Conservation (phyloP, 2,888 invertebrate species). For the Pseudococcus longispinus region DNA sequence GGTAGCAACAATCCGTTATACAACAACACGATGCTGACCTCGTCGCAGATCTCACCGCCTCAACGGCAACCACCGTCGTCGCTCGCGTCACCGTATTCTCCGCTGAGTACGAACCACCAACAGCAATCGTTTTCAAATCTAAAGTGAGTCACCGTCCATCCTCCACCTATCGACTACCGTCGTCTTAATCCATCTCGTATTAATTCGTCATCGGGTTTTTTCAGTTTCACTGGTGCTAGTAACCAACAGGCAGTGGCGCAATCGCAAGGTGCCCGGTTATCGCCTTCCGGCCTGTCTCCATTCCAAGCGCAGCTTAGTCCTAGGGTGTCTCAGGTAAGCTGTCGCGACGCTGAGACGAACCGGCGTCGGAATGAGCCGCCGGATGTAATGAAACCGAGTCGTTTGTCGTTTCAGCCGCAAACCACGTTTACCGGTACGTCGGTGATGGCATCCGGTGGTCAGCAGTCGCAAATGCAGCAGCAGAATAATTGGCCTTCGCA, state of each 20-base stretch:
- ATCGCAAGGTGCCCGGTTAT: conserved; percentile 64
- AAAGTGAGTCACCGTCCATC: conserved; percentile 45
- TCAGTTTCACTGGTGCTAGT: conserved; percentile 44
- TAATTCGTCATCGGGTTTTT: not conserved
- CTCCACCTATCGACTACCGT: not conserved
- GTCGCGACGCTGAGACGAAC: not conserved
- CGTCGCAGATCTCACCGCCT: conserved; percentile 65
- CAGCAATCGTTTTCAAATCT: conserved; percentile 56
- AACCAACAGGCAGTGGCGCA: conserved; percentile 32
- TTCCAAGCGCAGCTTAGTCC: conserved; percentile 67
- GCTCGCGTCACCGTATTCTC: conserved; percentile 59
- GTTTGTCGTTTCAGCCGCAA: conserved; percentile 35
- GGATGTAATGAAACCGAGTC: not conserved
- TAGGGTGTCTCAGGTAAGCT: conserved; percentile 65
- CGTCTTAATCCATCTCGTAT: not conserved
- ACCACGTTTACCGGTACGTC: conserved; percentile 57
- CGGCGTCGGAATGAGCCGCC: not conserved
- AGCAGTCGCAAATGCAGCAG: conserved; percentile 60
- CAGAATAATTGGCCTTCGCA: conserved; percentile 63
- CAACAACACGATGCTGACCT: conserved; percentile 53
- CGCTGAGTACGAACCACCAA: conserved; percentile 51
- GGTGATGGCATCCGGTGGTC: conserved; percentile 51
- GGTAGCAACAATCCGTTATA: conserved; percentile 59
- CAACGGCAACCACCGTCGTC: conserved; percentile 62
- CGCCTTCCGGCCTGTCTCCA: conserved; percentile 67